Evolutionary conservation across 2,113 vertebrate genomes (phyloP).

Genomic region (Talpa occidentalis): DNA sequence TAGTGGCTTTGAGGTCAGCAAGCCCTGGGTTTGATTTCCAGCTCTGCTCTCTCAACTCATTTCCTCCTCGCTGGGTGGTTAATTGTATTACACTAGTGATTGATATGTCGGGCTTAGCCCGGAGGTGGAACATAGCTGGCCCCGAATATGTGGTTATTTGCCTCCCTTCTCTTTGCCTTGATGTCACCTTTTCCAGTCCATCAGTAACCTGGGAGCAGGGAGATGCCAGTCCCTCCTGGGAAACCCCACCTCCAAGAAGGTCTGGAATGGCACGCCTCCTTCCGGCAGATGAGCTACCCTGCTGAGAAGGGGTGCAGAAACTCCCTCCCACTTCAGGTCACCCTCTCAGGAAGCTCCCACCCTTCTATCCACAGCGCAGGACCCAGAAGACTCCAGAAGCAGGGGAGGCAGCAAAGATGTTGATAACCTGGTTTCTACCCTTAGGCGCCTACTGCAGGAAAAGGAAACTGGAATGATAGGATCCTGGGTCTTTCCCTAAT

Average conservation of each 20-base stretch:
- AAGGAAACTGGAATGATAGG: background rate
- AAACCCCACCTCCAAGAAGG: background rate
- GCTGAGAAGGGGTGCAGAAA: background rate
- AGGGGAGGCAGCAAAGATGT: background rate
- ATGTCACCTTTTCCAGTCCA: background rate
- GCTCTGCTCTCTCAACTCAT: background rate
- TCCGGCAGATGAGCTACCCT: background rate
- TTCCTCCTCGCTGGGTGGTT: background rate
- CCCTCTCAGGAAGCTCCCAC: background rate
- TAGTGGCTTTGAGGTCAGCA: background rate
- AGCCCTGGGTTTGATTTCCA: background rate
- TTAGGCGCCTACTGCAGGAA: background rate
- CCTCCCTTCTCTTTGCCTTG: background rate
- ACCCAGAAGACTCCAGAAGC: background rate
- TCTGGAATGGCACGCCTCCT: background rate
- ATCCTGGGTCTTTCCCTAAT: background rate
- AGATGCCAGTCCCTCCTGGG: background rate
- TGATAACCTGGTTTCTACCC: background rate
- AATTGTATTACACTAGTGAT: background rate
- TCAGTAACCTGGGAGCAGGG: background rate
- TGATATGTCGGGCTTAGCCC: background rate
- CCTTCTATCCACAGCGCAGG: background rate
- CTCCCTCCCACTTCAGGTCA: too few species aligned
- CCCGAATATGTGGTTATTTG: background rate
- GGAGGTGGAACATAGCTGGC: background rate